phyloP scores from a whole-genome alignment of 2,797 vertebrate species.

The Fratercula arctica region DNA sequence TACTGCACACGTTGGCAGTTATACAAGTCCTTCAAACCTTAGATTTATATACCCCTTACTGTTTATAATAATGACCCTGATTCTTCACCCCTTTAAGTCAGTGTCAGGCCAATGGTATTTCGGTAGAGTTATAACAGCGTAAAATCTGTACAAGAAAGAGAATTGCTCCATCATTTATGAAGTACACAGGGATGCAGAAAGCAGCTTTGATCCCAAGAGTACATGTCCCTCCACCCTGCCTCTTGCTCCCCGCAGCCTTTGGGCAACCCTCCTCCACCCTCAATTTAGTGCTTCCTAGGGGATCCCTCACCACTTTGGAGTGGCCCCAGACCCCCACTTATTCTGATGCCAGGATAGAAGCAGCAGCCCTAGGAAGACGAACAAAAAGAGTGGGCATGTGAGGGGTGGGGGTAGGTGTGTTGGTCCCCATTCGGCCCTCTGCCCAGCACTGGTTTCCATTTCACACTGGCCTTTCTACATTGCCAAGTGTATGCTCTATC shows the following conservation, averaged over 20 bases:
- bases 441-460: not conserved
- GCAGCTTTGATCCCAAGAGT: not conserved
- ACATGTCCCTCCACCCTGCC: not conserved
- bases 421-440: not conserved
- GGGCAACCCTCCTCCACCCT: not conserved
- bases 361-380: not conserved
- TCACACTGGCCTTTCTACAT: not conserved
- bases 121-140: not conserved
- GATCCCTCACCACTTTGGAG: not conserved
- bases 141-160: not conserved
- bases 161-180: not conserved
- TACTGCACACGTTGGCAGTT: fast-evolving
- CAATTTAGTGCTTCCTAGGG: not conserved
- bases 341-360: not conserved
- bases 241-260: not conserved
- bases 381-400: not conserved
- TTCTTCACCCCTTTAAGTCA: not conserved
- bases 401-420: fast-evolving
- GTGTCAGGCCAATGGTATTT: not conserved
- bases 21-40: not conserved
- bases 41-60: not conserved
- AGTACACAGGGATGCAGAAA: not conserved
- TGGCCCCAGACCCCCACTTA: not conserved
- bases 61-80: not conserved
- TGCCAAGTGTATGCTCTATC: not conserved